Evolutionary conservation across 2,113 vertebrate genomes (phyloP).

Genomic region (Grammomys dolichurus): DNA sequence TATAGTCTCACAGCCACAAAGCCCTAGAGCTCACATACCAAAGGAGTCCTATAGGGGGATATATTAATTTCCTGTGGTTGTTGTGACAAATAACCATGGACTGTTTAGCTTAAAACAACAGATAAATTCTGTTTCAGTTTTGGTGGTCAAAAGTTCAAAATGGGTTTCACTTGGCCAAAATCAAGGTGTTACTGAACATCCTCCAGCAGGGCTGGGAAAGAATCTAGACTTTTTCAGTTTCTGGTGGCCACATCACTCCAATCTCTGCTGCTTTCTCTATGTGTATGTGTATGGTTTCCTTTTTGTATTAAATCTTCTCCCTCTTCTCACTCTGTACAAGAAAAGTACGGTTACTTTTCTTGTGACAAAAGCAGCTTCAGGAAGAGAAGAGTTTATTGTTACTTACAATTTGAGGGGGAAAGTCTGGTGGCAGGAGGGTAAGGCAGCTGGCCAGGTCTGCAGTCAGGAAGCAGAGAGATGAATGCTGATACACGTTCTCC

Average conservation of each 20-base stretch:
- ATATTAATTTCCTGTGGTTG: slow-evolving; percentile 22
- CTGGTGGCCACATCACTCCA: background rate
- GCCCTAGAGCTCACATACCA: background rate
- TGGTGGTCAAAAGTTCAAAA: slow-evolving; percentile 40
- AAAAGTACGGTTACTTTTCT: background rate
- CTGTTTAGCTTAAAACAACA: slow-evolving; percentile 46
- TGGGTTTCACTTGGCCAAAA: slow-evolving; percentile 1
- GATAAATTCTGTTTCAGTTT: background rate
- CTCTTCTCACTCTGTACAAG: background rate
- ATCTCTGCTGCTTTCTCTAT: background rate
- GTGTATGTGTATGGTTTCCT: background rate
- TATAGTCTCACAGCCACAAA: slow-evolving; percentile 3
- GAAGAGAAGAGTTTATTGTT: background rate
- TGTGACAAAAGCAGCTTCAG: background rate
- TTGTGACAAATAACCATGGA: slow-evolving; percentile 35
- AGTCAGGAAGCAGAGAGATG: background rate
- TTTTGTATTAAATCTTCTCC: background rate
- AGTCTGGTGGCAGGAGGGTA: background rate
- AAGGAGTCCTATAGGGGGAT: background rate
- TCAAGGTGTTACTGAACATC: background rate
- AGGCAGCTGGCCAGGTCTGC: background rate
- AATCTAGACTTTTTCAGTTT: slow-evolving; percentile 27
- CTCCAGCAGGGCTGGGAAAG: slow-evolving; percentile 13
- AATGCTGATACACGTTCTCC: background rate
- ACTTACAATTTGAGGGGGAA: background rate